These are phyloP conservation scores for Sandelia bainsii DNA, from an alignment of 2,797 vertebrate genomes.

Conservation along the genomic window DNA sequence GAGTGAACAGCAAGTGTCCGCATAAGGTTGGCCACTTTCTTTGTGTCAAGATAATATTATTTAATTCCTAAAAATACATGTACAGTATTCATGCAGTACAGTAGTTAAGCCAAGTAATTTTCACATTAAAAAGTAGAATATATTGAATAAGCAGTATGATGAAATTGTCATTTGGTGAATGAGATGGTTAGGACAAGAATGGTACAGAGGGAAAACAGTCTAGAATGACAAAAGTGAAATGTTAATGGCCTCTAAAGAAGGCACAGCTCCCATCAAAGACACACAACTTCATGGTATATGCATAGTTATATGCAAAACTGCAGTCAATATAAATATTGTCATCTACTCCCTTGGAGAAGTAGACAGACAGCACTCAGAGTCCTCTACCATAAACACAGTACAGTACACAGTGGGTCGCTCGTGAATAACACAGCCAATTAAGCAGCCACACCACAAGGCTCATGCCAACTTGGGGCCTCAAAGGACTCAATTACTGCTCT, in stretches of 20 bases:
- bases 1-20: slow-evolving; percentile 28
- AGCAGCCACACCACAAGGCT: slow-evolving; percentile 74
- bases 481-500: slow-evolving; percentile 82
- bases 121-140: background rate
- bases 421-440: slow-evolving; percentile 82
- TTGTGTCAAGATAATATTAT: slow-evolving; percentile 15
- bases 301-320: slow-evolving; percentile 18
- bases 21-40: slow-evolving; percentile 9
- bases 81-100: slow-evolving; percentile 11
- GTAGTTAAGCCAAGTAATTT: background rate
- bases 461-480: slow-evolving; percentile 80
- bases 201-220: background rate
- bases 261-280: slow-evolving; percentile 1
- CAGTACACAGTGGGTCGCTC: slow-evolving; percentile 54
- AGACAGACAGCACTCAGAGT: slow-evolving; percentile 49
- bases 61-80: slow-evolving; percentile 33
- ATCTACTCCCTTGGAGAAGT: slow-evolving; percentile 40
- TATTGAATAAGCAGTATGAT: background rate
- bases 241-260: slow-evolving; percentile 1
- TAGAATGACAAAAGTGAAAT: slow-evolving; percentile 1
- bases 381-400: slow-evolving; percentile 31
- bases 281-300: slow-evolving; percentile 9
- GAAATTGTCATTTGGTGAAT: background rate
- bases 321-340: slow-evolving; percentile 40
- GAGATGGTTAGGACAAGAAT: background rate